Conservation (phyloP, 2,888 invertebrate genomes). For the Plebejus argus region DNA sequence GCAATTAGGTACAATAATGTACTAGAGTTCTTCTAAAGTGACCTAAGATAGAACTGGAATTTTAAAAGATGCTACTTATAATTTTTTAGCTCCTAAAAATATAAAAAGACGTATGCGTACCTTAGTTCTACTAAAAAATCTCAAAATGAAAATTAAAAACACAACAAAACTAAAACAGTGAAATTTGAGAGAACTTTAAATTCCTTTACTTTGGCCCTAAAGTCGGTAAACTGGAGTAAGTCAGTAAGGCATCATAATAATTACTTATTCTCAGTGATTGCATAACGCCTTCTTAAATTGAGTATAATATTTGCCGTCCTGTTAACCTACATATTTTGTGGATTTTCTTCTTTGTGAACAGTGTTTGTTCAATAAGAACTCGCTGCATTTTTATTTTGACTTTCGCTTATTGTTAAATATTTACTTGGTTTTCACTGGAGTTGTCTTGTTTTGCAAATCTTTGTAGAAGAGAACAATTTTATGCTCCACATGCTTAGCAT, state of each 20-base stretch:
- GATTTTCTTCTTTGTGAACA: neutral
- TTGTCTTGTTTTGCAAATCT: neutral
- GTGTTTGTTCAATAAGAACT: neutral
- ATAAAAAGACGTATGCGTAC: no score
- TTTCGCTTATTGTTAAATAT: neutral
- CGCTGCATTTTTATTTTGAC: neutral
- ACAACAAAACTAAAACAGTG: neutral
- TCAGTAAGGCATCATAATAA: slow-evolving; percentile 21
- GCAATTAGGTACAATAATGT: neutral
- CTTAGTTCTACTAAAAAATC: neutral
- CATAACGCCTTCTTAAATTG: slow-evolving; percentile 10
- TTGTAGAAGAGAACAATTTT: no score
- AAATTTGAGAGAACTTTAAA: neutral
- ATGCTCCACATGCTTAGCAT: no score
- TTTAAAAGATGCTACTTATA: no score
- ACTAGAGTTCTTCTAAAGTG: neutral
- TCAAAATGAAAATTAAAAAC: neutral
- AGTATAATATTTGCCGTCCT: slow-evolving; percentile 22
- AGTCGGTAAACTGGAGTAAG: slow-evolving; percentile 23
- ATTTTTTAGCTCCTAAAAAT: no score
- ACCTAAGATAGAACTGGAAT: no score
- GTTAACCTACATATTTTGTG: slow-evolving; percentile 5
- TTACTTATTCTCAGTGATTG: slow-evolving; percentile 10
- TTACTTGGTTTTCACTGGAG: neutral
- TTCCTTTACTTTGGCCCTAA: neutral